phyloP scores from a whole-genome alignment of 2,113 vertebrate genomes.

The Malurus cyaneus region DNA sequence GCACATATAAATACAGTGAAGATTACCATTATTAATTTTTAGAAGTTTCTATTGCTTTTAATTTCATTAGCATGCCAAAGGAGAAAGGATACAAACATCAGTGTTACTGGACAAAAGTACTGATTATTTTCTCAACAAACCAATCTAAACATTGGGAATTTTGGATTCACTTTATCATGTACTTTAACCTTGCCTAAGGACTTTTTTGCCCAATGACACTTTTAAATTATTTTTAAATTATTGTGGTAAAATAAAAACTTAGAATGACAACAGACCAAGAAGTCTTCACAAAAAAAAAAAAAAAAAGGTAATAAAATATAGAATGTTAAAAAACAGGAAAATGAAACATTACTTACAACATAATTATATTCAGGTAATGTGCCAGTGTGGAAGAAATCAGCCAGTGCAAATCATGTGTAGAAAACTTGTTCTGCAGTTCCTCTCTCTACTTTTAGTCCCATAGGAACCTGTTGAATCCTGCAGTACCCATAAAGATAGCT shows the following conservation, averaged over 20 bases:
- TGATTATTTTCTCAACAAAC: background rate
- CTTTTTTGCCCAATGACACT: background rate
- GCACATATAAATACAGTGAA: background rate
- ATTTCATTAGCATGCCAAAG: background rate
- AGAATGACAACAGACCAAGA: background rate
- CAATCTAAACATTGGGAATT: background rate
- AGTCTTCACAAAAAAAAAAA: background rate
- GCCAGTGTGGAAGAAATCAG: background rate
- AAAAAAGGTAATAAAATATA: background rate
- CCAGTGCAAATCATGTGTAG: background rate
- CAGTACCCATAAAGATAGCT: slow-evolving; percentile 6
- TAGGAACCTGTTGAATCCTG: background rate
- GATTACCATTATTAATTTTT: background rate
- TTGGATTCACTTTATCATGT: background rate
- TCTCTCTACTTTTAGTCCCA: slow-evolving; percentile 1
- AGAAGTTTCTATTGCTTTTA: background rate
- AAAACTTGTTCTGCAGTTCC: background rate
- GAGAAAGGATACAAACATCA: background rate
- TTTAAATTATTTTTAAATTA: background rate
- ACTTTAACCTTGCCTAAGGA: background rate
- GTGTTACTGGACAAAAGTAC: background rate
- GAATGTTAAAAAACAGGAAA: background rate
- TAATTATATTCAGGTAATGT: background rate
- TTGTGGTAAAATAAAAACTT: background rate
- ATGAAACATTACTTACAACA: slow-evolving; percentile 71